These are phyloP conservation scores for Drosophila lini DNA, from an alignment of 1,140 invertebrate species.

Conservation along the genomic window DNA sequence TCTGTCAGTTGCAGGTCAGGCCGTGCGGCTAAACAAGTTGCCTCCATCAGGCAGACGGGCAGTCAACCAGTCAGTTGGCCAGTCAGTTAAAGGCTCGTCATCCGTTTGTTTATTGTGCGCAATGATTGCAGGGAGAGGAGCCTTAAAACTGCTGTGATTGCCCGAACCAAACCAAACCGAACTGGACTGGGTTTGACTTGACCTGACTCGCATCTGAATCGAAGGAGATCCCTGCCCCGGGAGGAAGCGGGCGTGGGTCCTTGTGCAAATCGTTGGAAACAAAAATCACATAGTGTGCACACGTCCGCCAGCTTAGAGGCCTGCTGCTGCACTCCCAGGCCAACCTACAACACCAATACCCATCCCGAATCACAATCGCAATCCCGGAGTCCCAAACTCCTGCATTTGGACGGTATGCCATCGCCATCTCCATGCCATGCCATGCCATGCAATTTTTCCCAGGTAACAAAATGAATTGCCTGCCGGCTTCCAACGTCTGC, in stretches of 20 bases:
- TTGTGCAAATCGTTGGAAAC: slow-evolving; percentile 79
- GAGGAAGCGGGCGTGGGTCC: slow-evolving; percentile 16
- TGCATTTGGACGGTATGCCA: slow-evolving; percentile 43
- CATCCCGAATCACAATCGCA: not conserved
- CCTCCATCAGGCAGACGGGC: slow-evolving; percentile 16
- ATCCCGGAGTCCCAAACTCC: slow-evolving; percentile 21
- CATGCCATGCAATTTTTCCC: slow-evolving; percentile 76
- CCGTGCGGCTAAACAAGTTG: slow-evolving; percentile 65
- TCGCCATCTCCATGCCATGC: slow-evolving; percentile 48
- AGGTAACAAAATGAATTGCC: slow-evolving; percentile 82
- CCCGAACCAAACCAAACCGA: slow-evolving; percentile 30
- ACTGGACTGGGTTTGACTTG: slow-evolving; percentile 54
- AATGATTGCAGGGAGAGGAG: slow-evolving; percentile 68
- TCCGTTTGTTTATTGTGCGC: slow-evolving; percentile 78
- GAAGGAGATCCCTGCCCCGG: slow-evolving; percentile 19
- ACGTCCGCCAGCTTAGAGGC: slow-evolving; percentile 71
- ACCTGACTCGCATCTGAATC: slow-evolving; percentile 50
- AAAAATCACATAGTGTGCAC: slow-evolving; percentile 82
- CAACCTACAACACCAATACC: not conserved
- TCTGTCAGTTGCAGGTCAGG: slow-evolving; percentile 16
- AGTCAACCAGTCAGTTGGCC: slow-evolving; percentile 43
- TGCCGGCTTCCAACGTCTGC: slow-evolving; percentile 37
- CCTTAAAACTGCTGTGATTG: slow-evolving; percentile 77
- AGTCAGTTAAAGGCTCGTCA: slow-evolving; percentile 81
- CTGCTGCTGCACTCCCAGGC: not conserved